Evolutionary conservation across 2,888 invertebrate species (phyloP).

Genomic region (Campoplex nolae): DNA sequence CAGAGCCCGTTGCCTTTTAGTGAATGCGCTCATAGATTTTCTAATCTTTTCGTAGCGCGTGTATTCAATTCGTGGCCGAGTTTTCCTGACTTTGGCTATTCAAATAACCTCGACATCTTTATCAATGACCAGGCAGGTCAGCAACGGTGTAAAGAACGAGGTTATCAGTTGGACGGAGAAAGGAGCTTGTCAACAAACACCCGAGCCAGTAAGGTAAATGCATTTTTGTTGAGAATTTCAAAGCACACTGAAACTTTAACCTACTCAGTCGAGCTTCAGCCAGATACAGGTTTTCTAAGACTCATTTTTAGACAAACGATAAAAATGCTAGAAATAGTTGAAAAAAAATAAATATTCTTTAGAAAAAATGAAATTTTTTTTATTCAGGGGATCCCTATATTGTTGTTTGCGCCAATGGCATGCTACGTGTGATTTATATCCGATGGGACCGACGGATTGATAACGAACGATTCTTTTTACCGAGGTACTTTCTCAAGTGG

Average conservation of each 20-base stretch:
- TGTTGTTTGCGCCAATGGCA: slow-evolving; percentile 33
- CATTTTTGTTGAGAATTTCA: neutral
- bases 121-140: slow-evolving; percentile 27
- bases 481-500: slow-evolving; percentile 48
- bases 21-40: neutral
- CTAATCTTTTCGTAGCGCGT: slow-evolving; percentile 38
- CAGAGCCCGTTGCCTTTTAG: neutral
- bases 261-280: neutral
- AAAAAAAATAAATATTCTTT: neutral
- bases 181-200: slow-evolving; percentile 21
- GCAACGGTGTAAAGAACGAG: slow-evolving; percentile 37
- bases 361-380: slow-evolving; percentile 40
- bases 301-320: neutral
- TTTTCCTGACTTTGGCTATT: slow-evolving; percentile 39
- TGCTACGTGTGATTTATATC: neutral
- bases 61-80: slow-evolving; percentile 40
- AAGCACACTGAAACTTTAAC: neutral
- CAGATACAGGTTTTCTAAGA: neutral
- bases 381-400: slow-evolving; percentile 17
- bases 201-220: neutral
- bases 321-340: neutral
- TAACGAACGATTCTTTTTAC: slow-evolving; percentile 61
- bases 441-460: slow-evolving; percentile 60
- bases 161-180: slow-evolving; percentile 16
- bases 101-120: slow-evolving; percentile 9